These are phyloP conservation scores for Forbesichthys papilliferus DNA, from an alignment of 2,113 vertebrate genomes.

Conservation along the genomic window DNA sequence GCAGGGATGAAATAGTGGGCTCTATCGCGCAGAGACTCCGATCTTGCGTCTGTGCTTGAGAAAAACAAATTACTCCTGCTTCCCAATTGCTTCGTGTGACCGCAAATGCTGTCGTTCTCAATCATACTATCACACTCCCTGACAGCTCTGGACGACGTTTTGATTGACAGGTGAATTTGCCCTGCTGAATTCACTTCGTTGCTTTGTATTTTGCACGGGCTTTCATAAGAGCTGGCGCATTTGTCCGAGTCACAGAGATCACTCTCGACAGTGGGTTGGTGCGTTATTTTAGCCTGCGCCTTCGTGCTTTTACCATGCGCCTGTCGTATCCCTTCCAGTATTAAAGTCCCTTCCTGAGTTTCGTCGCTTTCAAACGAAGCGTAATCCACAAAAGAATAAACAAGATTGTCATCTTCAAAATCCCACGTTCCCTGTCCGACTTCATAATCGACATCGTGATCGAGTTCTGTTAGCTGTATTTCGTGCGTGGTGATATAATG, in stretches of 20 bases:
- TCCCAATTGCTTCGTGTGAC: conserved; percentile 79
- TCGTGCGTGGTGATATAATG: conserved; percentile 97
- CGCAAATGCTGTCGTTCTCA: conserved; percentile 69
- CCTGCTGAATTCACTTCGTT: conserved; percentile 67
- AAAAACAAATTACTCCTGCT: conserved; percentile 84
- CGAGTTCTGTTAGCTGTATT: conserved; percentile 94
- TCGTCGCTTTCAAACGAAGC: conserved; percentile 91
- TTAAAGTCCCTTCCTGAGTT: conserved; percentile 72
- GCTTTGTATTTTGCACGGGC: conserved; percentile 67
- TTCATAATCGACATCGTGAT: conserved; percentile 88
- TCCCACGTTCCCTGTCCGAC: conserved; percentile 90
- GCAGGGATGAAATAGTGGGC: conserved; percentile 79
- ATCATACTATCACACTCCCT: conserved; percentile 78
- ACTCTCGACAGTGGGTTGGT: conserved; percentile 70
- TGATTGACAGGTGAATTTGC: conserved; percentile 88
- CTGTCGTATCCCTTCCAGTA: conserved; percentile 48
- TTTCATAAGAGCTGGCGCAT: conserved; percentile 79
- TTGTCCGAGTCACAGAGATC: conserved; percentile 78
- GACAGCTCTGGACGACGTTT: conserved; percentile 84
- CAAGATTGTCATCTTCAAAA: conserved; percentile 90
- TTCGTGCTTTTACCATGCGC: conserved; percentile 43
- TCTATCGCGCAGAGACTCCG: conserved; percentile 60
- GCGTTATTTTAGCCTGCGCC: conserved; percentile 63
- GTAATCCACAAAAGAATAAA: conserved; percentile 94
- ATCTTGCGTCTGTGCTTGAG: conserved; percentile 68